phyloP scores from a whole-genome alignment of 2,888 invertebrate species.

The Metallyticus violacea region DNA sequence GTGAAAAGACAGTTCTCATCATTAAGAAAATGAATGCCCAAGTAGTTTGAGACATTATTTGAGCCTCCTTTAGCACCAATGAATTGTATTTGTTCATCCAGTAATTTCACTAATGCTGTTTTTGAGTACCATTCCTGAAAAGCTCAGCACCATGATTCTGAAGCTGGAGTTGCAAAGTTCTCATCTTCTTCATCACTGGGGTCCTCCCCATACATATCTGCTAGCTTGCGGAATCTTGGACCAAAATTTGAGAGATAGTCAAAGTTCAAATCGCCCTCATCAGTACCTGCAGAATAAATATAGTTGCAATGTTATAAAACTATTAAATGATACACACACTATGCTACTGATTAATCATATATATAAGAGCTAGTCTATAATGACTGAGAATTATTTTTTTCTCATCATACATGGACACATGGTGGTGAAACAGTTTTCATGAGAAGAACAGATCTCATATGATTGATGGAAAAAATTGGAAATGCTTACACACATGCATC shows the following conservation, averaged over 20 bases:
- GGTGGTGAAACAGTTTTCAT: too few relatives aligned
- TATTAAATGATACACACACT: neutral
- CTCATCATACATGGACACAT: too few relatives aligned
- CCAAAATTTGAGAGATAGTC: slow-evolving; percentile 94
- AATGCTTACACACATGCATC: too few relatives aligned
- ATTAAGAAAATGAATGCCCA: neutral
- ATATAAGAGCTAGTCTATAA: neutral
- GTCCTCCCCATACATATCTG: slow-evolving; percentile 92
- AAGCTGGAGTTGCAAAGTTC: slow-evolving; percentile 64
- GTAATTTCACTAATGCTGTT: neutral
- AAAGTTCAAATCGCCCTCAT: slow-evolving; percentile 90
- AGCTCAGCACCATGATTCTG: slow-evolving; percentile 76
- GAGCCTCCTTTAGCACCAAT: slow-evolving; percentile 9
- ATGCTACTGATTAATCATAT: neutral
- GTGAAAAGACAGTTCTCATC: neutral
- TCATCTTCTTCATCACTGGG: slow-evolving; percentile 79
- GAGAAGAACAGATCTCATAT: too few relatives aligned
- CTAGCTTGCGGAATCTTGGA: slow-evolving; percentile 90
- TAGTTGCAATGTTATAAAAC: neutral
- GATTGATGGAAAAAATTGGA: too few relatives aligned
- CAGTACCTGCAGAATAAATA: slow-evolving; percentile 58
- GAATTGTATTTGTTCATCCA: neutral
- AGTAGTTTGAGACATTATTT: neutral
- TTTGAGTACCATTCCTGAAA: neutral
- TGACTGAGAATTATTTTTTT: too few relatives aligned